Conservation (phyloP, 2,113 vertebrate species). For the Sphyrna mokarran region DNA sequence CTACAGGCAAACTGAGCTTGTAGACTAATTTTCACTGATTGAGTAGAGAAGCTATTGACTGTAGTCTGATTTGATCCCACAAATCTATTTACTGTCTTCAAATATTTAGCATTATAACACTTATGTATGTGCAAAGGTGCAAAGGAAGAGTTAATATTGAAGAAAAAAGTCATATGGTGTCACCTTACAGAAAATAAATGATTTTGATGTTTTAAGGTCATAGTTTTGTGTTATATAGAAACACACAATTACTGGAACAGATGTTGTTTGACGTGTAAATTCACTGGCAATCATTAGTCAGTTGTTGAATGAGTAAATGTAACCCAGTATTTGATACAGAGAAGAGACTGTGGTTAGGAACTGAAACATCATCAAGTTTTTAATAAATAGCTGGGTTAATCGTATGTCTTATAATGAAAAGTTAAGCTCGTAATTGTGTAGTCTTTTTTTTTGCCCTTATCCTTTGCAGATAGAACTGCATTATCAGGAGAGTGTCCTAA, state of each 20-base stretch:
- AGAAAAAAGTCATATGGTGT: background rate
- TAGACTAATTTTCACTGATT: background rate
- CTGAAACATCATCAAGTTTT: background rate
- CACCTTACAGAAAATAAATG: background rate
- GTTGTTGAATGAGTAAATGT: background rate
- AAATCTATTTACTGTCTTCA: background rate
- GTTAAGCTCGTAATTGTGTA: background rate
- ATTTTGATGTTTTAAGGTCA: background rate
- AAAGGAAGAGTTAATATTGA: background rate
- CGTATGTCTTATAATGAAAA: background rate
- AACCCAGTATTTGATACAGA: background rate
- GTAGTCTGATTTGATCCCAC: background rate
- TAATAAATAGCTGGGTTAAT: background rate
- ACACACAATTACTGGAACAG: background rate
- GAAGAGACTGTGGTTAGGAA: background rate
- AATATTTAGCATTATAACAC: background rate
- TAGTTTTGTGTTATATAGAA: background rate
- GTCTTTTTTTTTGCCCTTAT: background rate
- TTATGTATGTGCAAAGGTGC: background rate
- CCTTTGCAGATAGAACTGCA: background rate
- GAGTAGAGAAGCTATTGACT: background rate
- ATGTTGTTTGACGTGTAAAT: background rate
- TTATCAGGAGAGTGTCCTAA: background rate
- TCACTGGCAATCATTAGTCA: background rate
- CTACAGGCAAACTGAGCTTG: background rate